A percentile compares a stretch with the other conserved stretches of the same genome.
Conservation (phyloP, 2,113 vertebrate genomes). For the Euleptes europaea region DNA sequence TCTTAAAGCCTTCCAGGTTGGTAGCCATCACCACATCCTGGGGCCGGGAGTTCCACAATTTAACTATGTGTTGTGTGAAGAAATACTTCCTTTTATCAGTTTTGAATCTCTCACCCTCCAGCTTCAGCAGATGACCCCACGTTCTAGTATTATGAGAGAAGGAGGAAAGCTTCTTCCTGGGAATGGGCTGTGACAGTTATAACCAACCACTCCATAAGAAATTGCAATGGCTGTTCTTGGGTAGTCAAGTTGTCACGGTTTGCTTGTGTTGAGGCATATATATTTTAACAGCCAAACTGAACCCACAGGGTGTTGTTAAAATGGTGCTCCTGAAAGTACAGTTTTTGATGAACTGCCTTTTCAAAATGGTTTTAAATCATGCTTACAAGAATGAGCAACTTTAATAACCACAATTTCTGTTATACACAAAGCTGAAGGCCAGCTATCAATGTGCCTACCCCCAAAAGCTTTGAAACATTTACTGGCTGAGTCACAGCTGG, state of each 20-base stretch:
- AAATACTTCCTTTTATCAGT: too few relatives aligned
- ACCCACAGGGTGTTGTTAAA: neutral
- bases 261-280: neutral
- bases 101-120: too few relatives aligned
- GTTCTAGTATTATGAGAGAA: too few relatives aligned
- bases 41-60: too few relatives aligned
- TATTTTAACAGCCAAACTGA: neutral
- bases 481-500: slow-evolving; percentile 30
- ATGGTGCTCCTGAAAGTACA: neutral
- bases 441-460: slow-evolving; percentile 32
- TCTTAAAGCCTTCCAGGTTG: too few relatives aligned
- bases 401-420: slow-evolving; percentile 36
- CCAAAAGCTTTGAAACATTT: slow-evolving; percentile 43
- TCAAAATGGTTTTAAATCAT: slow-evolving; percentile 10
- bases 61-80: too few relatives aligned
- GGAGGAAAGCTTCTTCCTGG: too few relatives aligned
- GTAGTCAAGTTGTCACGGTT: too few relatives aligned
- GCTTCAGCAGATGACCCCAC: too few relatives aligned
- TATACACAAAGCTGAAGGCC: slow-evolving; percentile 23
- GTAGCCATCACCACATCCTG: too few relatives aligned
- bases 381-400: slow-evolving; percentile 30
- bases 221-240: too few relatives aligned
- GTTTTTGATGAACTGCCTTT: neutral
- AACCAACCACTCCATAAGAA: neutral
- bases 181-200: too few relatives aligned